Conservation (phyloP, 1,140 invertebrate species). For the Leptoteleia sp. region DNA sequence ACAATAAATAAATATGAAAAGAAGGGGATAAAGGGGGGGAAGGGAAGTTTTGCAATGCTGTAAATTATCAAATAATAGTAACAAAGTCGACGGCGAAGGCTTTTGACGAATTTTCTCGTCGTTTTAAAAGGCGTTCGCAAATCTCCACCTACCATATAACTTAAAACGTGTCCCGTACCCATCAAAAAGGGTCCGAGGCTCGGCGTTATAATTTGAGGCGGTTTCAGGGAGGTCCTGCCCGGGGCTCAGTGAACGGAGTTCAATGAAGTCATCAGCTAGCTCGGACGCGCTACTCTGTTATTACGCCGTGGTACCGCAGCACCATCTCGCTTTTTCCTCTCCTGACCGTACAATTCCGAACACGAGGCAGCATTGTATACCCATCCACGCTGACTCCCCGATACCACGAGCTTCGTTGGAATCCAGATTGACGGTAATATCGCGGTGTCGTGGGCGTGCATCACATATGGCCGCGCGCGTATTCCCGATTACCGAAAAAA, state of each 20-base stretch:
- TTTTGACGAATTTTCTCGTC: constrained; percentile 65
- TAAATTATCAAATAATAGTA: constrained; percentile 18
- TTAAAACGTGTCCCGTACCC: constrained; percentile 74
- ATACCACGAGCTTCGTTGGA: constrained; percentile 51
- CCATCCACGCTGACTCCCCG: constrained; percentile 30
- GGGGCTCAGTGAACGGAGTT: constrained; percentile 71
- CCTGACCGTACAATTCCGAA: constrained; percentile 54
- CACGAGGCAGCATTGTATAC: constrained; percentile 57
- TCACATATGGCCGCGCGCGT: constrained; percentile 40
- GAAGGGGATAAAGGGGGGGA: no score
- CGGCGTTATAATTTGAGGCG: constrained; percentile 81
- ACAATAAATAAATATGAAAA: no score
- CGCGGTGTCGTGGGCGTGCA: constrained; percentile 54
- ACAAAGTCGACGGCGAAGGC: constrained; percentile 29
- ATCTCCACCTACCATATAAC: constrained; percentile 66
- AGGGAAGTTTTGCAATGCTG: background rate
- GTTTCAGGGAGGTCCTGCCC: constrained; percentile 81
- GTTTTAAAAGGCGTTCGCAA: constrained; percentile 65
- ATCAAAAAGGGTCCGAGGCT: constrained; percentile 74
- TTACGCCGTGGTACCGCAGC: constrained; percentile 80
- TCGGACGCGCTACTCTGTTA: constrained; percentile 77
- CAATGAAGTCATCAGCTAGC: constrained; percentile 82
- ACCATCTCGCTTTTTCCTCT: constrained; percentile 71
- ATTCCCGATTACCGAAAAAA: constrained; percentile 56
- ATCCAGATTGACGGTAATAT: constrained; percentile 63